Conservation (phyloP, 2,888 invertebrate species). For the Epinotia ramella region DNA sequence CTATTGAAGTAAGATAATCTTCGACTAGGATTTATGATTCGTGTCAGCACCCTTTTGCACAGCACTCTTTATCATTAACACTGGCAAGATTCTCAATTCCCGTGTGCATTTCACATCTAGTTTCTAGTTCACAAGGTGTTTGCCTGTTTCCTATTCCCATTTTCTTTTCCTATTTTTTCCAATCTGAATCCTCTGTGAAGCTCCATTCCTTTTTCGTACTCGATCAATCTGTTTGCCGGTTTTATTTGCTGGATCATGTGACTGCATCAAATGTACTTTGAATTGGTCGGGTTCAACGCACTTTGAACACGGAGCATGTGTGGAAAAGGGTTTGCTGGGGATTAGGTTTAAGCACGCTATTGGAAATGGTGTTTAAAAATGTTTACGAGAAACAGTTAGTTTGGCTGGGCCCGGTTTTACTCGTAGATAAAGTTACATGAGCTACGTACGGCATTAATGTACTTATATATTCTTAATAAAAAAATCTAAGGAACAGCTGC, state of each 20-base stretch:
- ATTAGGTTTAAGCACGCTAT: constrained; percentile 38
- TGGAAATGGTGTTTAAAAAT: constrained; percentile 11
- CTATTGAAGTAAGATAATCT: too few relatives aligned
- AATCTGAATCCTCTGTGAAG: constrained; percentile 6
- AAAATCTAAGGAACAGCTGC: not conserved
- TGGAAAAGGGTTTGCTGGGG: constrained; percentile 17
- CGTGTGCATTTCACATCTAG: not conserved
- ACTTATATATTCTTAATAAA: not conserved
- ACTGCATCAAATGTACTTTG: constrained; percentile 37
- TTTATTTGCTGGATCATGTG: constrained; percentile 43
- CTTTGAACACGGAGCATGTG: constrained; percentile 33
- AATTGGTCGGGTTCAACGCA: constrained; percentile 40
- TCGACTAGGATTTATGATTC: not conserved
- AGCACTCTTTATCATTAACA: constrained; percentile 4
- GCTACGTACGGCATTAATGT: not conserved
- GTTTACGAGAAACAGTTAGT: not conserved
- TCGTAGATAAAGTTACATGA: not conserved
- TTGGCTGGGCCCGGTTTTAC: not conserved
- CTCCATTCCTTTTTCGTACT: constrained; percentile 32
- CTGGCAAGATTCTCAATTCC: not conserved
- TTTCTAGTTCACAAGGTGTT: constrained; percentile 4
- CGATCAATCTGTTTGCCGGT: constrained; percentile 42
- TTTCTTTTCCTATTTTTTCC: constrained; percentile 19
- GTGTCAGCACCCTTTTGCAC: constrained; percentile 1
- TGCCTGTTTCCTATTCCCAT: constrained; percentile 16